Percentiles rank a stretch among this genome's conserved stretches.
phyloP scores from a whole-genome alignment of 30 jellyfish, hydroid and myxozoan genomes.

The Aurelia aurita region DNA sequence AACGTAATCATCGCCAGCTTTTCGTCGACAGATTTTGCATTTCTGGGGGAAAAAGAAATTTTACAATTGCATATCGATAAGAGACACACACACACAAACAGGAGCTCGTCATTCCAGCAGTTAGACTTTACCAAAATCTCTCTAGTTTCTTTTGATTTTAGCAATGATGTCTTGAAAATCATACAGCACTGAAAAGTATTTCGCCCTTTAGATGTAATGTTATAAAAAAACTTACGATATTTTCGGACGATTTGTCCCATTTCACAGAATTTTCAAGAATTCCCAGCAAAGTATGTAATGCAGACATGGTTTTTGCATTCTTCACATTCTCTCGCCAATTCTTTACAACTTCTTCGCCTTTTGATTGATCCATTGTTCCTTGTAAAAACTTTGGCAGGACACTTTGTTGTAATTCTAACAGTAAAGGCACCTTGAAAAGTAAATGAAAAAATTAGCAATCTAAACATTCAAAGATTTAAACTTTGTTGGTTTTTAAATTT shows the following conservation, averaged over 20 bases:
- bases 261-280: conserved; percentile 85
- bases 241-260: conserved; percentile 93
- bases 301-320: conserved; percentile 69
- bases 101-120: too few species aligned
- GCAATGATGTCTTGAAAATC: too few species aligned
- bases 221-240: conserved; percentile 60
- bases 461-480: too few species aligned
- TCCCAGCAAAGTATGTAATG: conserved; percentile 84
- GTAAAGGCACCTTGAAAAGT: conserved; percentile 57
- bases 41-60: conserved; percentile 15
- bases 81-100: too few species aligned
- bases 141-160: too few species aligned
- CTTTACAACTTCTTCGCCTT: conserved; percentile 53
- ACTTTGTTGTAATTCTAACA: conserved; percentile 80
- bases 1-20: conserved; percentile 68
- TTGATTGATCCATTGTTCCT: conserved; percentile 58
- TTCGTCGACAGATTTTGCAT: conserved; percentile 90
- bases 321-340: conserved; percentile 85
- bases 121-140: too few species aligned
- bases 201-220: background rate
- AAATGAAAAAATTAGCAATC: too few species aligned
- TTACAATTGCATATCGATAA: too few species aligned
- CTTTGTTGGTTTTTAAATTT: too few species aligned
- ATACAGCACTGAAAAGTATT: too few species aligned
- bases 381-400: conserved; percentile 59